phyloP scores from a whole-genome alignment of 1,140 invertebrate species.

The Caligus rogercresseyi region DNA sequence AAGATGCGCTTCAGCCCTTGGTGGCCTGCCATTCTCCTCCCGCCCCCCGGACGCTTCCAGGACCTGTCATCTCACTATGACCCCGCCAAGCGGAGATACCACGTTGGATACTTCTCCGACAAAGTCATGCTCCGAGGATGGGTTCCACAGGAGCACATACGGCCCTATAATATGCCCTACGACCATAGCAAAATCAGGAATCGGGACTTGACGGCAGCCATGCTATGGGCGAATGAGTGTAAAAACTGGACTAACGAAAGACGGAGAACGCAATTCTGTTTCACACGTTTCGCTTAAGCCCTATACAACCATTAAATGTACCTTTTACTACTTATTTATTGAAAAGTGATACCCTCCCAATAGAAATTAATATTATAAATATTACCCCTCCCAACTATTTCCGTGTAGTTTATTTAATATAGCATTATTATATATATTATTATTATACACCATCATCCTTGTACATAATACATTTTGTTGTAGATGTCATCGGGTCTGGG shows the following conservation, averaged over 20 bases:
- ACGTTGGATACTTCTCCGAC: background rate
- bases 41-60: background rate
- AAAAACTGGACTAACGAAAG: background rate
- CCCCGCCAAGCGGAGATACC: background rate
- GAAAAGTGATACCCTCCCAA: no score
- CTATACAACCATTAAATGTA: no score
- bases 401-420: no score
- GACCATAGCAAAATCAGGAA: background rate
- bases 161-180: background rate
- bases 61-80: background rate
- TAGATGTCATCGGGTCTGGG: constrained; percentile 9
- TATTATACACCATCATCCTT: no score
- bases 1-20: background rate
- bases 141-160: background rate
- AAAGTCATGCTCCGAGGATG: background rate
- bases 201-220: background rate
- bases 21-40: background rate
- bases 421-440: no score
- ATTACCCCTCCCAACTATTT: no score
- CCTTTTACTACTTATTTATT: no score
- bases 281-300: no score
- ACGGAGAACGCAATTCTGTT: background rate
- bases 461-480: background rate
- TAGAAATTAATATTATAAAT: no score
- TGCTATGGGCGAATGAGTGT: background rate